Evolutionary conservation across 2,888 invertebrate species (phyloP).

Genomic region (Diplolepis rosae): DNA sequence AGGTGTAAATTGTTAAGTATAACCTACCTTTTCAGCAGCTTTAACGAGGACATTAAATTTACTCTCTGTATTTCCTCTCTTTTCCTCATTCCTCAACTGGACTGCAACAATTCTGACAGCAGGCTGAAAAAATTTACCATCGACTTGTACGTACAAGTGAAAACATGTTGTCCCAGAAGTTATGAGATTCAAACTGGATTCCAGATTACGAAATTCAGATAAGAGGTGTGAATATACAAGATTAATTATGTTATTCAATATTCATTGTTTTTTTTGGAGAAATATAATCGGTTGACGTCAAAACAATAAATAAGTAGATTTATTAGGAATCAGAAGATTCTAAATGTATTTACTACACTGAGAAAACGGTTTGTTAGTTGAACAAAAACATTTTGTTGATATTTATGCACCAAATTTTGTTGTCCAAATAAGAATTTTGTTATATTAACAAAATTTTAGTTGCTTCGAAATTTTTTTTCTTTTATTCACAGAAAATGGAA

Average conservation of each 20-base stretch:
- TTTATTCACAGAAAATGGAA: no score
- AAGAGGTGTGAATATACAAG: not conserved
- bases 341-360: no score
- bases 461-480: no score
- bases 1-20: conserved; percentile 41
- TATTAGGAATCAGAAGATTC: no score
- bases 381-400: no score
- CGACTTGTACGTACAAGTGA: not conserved
- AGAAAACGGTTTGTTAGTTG: no score
- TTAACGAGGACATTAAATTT: conserved; percentile 50
- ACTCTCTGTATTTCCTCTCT: not conserved
- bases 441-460: no score
- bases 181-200: not conserved
- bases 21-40: conserved; percentile 50
- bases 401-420: no score
- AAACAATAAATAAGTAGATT: no score
- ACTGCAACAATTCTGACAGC: not conserved
- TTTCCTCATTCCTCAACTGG: conserved; percentile 18
- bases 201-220: not conserved
- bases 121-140: not conserved
- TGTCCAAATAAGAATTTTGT: no score
- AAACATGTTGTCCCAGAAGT: not conserved
- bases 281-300: no score
- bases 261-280: not conserved
- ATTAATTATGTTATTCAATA: not conserved